phyloP scores from a whole-genome alignment of 2,113 vertebrate species.

The Casuarius casuarius region DNA sequence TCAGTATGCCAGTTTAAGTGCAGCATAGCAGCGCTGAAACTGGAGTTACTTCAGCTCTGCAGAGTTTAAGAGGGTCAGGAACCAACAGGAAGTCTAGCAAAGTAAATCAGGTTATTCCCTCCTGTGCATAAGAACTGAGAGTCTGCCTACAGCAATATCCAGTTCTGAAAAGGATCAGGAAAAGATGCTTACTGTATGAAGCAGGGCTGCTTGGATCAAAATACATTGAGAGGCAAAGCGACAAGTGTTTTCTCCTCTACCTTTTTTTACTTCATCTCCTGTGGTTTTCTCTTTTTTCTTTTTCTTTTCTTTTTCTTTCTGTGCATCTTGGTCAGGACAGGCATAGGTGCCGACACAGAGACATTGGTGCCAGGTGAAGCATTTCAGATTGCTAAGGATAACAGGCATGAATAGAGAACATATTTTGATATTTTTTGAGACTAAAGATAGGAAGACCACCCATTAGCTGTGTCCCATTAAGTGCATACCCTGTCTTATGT shows the following conservation, averaged over 20 bases:
- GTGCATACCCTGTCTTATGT: accelerated
- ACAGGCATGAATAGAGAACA: neutral
- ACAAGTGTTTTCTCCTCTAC: neutral
- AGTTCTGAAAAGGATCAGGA: neutral
- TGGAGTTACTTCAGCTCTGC: neutral
- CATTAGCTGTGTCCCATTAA: neutral
- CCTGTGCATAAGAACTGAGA: neutral
- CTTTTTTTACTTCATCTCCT: neutral
- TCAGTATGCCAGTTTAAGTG: neutral
- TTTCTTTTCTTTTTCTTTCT: neutral
- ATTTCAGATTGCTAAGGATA: neutral
- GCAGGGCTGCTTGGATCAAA: neutral
- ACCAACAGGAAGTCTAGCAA: neutral
- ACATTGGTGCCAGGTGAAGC: neutral
- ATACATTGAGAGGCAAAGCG: neutral
- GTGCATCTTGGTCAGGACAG: accelerated
- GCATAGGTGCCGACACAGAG: neutral
- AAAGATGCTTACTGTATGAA: neutral
- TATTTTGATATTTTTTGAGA: neutral
- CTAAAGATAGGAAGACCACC: neutral
- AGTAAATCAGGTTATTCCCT: neutral
- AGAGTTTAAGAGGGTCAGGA: neutral
- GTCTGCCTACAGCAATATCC: neutral
- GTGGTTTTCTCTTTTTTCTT: neutral
- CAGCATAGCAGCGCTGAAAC: neutral